Evolutionary conservation across 2,888 invertebrate species (phyloP).

Genomic region (Rhopalosiphum nymphaeae): DNA sequence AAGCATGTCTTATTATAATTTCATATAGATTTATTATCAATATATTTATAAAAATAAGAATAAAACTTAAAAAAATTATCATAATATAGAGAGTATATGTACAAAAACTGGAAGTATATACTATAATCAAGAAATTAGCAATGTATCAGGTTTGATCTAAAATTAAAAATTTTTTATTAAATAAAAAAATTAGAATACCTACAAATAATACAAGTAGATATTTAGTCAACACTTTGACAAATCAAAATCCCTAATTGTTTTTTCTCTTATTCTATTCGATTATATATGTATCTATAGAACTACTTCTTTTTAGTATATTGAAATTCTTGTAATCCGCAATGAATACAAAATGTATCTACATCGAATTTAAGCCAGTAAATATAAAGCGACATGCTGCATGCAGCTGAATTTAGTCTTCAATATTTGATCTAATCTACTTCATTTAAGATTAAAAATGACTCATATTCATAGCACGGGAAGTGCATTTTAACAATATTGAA

Average conservation of each 20-base stretch:
- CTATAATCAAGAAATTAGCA: background rate
- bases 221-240: background rate
- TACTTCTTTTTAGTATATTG: too few relatives aligned
- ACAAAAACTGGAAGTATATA: background rate
- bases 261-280: background rate
- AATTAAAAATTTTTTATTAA: background rate
- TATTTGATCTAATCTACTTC: too few relatives aligned
- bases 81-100: background rate
- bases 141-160: background rate
- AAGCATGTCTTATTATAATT: background rate
- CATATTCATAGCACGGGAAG: background rate
- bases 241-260: too few relatives aligned
- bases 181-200: too few relatives aligned
- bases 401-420: background rate
- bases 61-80: background rate
- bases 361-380: too few relatives aligned
- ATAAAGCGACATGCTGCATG: background rate
- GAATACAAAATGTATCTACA: too few relatives aligned
- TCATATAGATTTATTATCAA: background rate
- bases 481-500: background rate
- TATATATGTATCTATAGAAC: too few relatives aligned
- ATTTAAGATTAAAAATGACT: too few relatives aligned
- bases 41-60: background rate
- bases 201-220: background rate
- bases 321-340: too few relatives aligned